Evolutionary conservation across 1,140 invertebrate species (phyloP).

Genomic region (Aphaenogaster rudis): DNA sequence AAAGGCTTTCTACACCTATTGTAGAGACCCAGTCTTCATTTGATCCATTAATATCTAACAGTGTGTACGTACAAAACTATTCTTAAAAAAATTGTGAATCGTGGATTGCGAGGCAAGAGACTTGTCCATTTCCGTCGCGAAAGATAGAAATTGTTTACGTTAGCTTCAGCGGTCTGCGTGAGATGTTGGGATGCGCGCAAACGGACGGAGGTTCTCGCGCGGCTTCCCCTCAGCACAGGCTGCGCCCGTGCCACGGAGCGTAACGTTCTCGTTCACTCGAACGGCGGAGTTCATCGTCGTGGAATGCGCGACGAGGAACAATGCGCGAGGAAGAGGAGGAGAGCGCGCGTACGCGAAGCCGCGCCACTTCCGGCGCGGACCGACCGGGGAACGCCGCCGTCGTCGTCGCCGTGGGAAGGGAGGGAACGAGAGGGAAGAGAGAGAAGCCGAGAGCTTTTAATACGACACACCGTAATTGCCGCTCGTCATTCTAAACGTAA

Average conservation of each 20-base stretch:
- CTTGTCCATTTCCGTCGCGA: neutral
- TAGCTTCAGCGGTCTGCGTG: neutral
- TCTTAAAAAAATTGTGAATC: neutral
- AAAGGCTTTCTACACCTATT: no score
- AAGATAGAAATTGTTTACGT: neutral
- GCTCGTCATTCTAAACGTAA: conserved; percentile 51
- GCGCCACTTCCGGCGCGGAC: conserved; percentile 72
- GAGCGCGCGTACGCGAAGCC: conserved; percentile 37
- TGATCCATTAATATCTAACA: no score
- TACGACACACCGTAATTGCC: conserved; percentile 76
- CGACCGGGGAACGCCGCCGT: conserved; percentile 44
- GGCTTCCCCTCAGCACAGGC: neutral
- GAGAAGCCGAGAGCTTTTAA: conserved; percentile 69
- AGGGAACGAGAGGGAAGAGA: neutral
- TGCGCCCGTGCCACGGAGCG: conserved; percentile 28
- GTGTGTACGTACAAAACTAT: neutral
- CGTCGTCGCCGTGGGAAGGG: conserved; percentile 62
- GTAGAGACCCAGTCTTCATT: no score
- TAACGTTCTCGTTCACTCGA: conserved; percentile 55
- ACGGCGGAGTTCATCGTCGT: conserved; percentile 58
- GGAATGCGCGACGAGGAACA: conserved; percentile 71
- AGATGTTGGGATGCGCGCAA: neutral
- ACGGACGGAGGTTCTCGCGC: neutral
- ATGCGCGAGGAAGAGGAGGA: conserved; percentile 65
- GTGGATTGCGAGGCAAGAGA: neutral